These are phyloP conservation scores for Brachyptera risi DNA, from an alignment of 2,888 invertebrate genomes.

Conservation along the genomic window DNA sequence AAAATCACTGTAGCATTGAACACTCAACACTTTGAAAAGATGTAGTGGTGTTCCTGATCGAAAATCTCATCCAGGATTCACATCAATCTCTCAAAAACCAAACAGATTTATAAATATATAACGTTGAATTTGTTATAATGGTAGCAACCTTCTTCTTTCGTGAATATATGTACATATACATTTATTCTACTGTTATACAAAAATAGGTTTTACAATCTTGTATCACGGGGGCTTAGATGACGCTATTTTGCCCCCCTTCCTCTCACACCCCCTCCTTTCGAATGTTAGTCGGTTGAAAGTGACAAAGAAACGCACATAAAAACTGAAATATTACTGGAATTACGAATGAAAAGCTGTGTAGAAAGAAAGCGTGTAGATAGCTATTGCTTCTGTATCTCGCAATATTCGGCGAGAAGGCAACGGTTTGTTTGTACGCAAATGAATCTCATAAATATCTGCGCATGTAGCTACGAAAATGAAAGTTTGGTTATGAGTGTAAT, in stretches of 20 bases:
- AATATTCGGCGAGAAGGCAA: conserved; percentile 4
- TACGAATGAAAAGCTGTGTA: conserved; percentile 28
- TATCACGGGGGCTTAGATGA: conserved; percentile 5
- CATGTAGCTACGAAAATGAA: background rate
- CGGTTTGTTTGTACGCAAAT: conserved; percentile 32
- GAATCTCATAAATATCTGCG: conserved; percentile 31
- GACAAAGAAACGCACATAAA: conserved; percentile 33
- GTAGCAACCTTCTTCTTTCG: too few relatives aligned
- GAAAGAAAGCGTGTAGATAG: conserved; percentile 19
- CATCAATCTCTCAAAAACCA: too few relatives aligned
- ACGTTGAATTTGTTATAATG: too few relatives aligned
- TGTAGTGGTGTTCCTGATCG: too few relatives aligned
- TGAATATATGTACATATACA: too few relatives aligned
- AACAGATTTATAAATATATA: too few relatives aligned
- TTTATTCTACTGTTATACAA: background rate
- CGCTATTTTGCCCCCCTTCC: conserved; percentile 14
- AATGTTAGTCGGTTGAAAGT: conserved; percentile 25
- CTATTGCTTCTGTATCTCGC: conserved; percentile 21
- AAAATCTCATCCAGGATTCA: too few relatives aligned
- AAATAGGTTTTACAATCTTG: conserved; percentile 19
- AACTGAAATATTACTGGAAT: conserved; percentile 33
- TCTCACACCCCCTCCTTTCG: background rate
- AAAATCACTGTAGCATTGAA: too few relatives aligned
- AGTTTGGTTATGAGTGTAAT: conserved; percentile 21
- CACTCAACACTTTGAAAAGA: too few relatives aligned